Base-by-base conservation (phyloP, 2,797 vertebrate genomes). In the Galagoides demidoff region DNA sequence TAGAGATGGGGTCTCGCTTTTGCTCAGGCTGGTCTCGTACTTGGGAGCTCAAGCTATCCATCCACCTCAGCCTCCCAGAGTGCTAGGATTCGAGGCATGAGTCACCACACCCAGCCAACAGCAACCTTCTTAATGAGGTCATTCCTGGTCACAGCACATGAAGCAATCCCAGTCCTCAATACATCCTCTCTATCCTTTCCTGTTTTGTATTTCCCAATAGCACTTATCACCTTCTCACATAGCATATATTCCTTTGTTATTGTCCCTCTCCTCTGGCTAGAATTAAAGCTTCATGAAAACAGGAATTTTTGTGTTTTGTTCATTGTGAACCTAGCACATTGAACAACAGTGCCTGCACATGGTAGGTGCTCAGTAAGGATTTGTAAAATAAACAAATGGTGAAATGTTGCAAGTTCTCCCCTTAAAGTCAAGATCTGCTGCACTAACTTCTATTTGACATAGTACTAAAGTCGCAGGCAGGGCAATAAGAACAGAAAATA, bases 401-500 rank as follows among this genome's bases (percentile, higher is more conserved):
- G 23, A 52, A 77, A 77, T 76, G 23, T 19, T 59, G 2, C n/a
- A n/a, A 71, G 57, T 70, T 29, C 78, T 22, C 7, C 14, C 64
- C 37, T 66, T 61, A 77, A 45, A 29, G 29, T 43, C 63, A 70
- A 20, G 16, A 61, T 71, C 37, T n/a, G 59, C 52, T 37, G 39
- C 11, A 5, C 25, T 49, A 55, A 34, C 71, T 37, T 92, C 92
- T 87, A 43, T 43, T 76, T 2, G 61, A 68, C 73, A 78, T 5
- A 19, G 7, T 34, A 27, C 12, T 78, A 31, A 78, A 31, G 20
- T 57, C 23, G 37, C 39, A 68, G 70, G 49, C 64, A 87, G 23
- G 31, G 20, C 49, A 52, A 20, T 37, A 95, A 77, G 68, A 61
- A 17, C 61, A 61, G 70, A 86, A 97, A 92, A 86, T 79, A 79